A percentile compares a stretch with the other conserved stretches of the same genome.
Evolutionary conservation across 1,140 invertebrate genomes (phyloP).

Genomic region (Pachypsylla venusta): DNA sequence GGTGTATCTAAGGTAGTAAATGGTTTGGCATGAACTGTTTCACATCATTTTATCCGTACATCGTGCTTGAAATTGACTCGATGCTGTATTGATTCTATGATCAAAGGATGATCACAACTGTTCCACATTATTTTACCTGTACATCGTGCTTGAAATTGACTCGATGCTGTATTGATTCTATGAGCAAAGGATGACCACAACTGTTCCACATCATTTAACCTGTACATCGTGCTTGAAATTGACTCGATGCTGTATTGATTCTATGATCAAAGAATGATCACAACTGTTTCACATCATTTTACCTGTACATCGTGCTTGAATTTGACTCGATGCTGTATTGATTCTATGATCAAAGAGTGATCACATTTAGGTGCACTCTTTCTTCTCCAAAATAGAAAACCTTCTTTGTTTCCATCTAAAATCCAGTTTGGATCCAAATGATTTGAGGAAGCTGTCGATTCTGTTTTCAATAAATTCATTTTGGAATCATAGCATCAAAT

Average conservation of each 20-base stretch:
- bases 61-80: background rate
- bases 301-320: slow-evolving; percentile 5
- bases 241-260: background rate
- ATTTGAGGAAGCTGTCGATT: background rate
- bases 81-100: background rate
- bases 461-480: background rate
- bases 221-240: slow-evolving; percentile 1
- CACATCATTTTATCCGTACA: background rate
- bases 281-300: too few species aligned
- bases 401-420: slow-evolving; percentile 4
- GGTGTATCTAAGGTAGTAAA: too few species aligned
- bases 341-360: background rate
- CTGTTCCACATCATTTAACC: too few species aligned
- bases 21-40: too few species aligned
- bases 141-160: slow-evolving; percentile 1
- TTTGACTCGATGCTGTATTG: background rate
- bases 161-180: background rate
- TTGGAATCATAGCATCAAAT: background rate
- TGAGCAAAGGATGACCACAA: background rate
- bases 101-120: background rate
- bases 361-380: background rate
- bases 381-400: slow-evolving; percentile 5
- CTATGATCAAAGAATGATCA: background rate
- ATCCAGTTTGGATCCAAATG: slow-evolving; percentile 8
- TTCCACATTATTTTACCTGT: too few species aligned